Conservation (phyloP, 2,797 vertebrate genomes). For the Poeciliopsis paucimaculata region DNA sequence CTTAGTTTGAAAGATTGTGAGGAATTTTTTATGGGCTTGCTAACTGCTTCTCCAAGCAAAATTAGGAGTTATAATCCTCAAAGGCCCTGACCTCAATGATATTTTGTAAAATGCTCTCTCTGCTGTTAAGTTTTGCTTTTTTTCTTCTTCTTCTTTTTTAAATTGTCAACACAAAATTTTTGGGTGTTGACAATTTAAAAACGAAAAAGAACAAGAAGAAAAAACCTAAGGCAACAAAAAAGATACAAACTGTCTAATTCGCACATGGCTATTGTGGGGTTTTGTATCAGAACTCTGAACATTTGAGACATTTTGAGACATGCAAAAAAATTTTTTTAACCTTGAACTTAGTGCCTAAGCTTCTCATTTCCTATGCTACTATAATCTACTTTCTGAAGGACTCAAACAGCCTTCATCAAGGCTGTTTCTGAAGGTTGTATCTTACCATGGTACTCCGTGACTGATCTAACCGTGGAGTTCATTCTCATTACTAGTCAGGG, state of each 20-base stretch:
- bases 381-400: neutral
- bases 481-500: neutral
- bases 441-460: too few relatives aligned
- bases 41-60: neutral
- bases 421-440: too few relatives aligned
- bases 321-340: neutral
- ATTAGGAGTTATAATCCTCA: neutral
- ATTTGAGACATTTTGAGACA: neutral
- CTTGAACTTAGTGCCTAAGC: neutral
- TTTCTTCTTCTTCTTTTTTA: too few relatives aligned
- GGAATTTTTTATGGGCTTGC: too few relatives aligned
- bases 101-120: neutral
- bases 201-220: too few relatives aligned
- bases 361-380: neutral
- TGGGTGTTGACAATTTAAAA: neutral
- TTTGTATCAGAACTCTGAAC: neutral
- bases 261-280: too few relatives aligned
- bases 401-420: neutral
- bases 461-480: neutral
- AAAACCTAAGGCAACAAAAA: neutral
- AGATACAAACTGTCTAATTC: neutral
- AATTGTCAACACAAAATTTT: neutral
- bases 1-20: neutral
- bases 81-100: neutral
- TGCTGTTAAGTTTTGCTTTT: neutral